Evolutionary conservation across 2,797 vertebrate genomes (phyloP).

Genomic region (Oreochromis mossambicus): DNA sequence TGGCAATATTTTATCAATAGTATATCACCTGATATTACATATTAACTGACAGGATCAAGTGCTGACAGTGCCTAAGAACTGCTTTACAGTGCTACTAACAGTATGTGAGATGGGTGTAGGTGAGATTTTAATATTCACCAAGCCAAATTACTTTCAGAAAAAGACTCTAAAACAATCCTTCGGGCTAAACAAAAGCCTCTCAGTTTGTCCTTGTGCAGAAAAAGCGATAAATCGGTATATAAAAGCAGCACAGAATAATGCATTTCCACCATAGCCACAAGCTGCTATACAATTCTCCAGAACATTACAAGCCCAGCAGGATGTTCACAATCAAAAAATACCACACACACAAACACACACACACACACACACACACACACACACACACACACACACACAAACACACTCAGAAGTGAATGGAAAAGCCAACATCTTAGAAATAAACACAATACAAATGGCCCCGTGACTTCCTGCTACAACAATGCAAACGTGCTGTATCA

Average conservation of each 20-base stretch:
- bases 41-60: background rate
- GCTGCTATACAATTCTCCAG: conserved; percentile 28
- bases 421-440: conserved; percentile 66
- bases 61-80: background rate
- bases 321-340: conserved; percentile 51
- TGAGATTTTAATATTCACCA: background rate
- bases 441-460: conserved; percentile 63
- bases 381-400: background rate
- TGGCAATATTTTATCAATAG: background rate
- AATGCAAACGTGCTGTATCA: conserved; percentile 67
- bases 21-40: background rate
- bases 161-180: background rate
- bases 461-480: conserved; percentile 68
- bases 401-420: conserved; percentile 35
- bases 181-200: background rate
- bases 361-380: background rate
- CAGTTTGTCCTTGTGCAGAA: background rate
- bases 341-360: background rate
- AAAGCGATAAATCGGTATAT: conserved; percentile 1
- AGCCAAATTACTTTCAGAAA: background rate
- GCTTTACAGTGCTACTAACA: background rate
- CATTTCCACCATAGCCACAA: conserved; percentile 26
- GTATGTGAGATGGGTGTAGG: background rate
- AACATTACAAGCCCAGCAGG: conserved; percentile 51
- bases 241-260: conserved; percentile 17